Conservation (phyloP, 2,888 invertebrate species). For the Mactromeris polynyma region DNA sequence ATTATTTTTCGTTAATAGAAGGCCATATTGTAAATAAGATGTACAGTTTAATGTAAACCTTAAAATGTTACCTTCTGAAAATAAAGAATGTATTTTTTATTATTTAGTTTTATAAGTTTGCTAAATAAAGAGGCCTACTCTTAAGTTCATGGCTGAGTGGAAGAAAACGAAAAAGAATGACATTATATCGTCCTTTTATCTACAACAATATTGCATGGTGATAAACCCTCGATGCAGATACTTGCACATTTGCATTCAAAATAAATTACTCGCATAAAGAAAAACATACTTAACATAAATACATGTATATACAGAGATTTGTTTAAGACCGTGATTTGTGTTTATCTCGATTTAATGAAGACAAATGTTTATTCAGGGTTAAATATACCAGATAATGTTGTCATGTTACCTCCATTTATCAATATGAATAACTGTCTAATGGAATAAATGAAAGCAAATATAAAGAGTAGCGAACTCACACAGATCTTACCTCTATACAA, state of each 20-base stretch:
- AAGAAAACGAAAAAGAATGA: not conserved
- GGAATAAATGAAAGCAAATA: conserved; percentile 10
- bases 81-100: no score
- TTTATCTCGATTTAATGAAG: conserved; percentile 14
- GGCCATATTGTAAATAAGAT: no score
- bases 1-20: no score
- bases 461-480: not conserved
- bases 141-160: no score
- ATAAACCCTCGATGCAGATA: not conserved
- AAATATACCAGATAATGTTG: not conserved
- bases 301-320: not conserved
- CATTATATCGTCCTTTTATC: not conserved
- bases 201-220: not conserved
- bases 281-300: not conserved
- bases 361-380: conserved; percentile 16
- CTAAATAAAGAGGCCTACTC: no score
- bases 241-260: not conserved
- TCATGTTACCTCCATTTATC: not conserved
- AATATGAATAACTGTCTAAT: not conserved
- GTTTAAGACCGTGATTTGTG: conserved; percentile 6
- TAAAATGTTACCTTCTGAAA: no score
- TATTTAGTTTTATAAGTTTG: no score
- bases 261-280: not conserved
- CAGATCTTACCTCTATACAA: not conserved
- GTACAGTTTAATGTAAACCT: no score